Evolutionary conservation across 2,797 vertebrate species (phyloP).

Genomic region (Euphonia xanthogaster): DNA sequence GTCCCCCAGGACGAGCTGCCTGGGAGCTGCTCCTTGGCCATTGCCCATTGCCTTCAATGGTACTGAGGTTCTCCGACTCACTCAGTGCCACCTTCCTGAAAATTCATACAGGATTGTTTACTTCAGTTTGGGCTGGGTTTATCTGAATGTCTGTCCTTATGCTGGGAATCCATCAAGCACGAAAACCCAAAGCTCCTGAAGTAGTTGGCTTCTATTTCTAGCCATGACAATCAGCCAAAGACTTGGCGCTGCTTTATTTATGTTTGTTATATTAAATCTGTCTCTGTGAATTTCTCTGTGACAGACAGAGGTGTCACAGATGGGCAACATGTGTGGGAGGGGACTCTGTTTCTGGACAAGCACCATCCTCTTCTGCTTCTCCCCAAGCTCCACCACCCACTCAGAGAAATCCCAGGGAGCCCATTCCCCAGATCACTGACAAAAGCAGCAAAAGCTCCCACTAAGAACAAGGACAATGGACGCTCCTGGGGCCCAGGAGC

Average conservation of each 20-base stretch:
- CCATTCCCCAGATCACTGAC: background rate
- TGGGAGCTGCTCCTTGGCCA: background rate
- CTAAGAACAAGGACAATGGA: background rate
- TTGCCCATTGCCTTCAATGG: background rate
- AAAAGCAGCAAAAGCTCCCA: background rate
- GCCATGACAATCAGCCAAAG: background rate
- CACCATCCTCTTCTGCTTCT: background rate
- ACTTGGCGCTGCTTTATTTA: background rate
- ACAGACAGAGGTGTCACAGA: background rate
- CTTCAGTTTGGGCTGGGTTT: background rate
- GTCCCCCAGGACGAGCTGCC: fast-evolving
- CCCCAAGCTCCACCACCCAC: background rate
- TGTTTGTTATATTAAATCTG: background rate
- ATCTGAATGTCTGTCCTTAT: background rate
- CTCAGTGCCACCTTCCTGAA: background rate
- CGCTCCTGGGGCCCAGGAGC: fast-evolving
- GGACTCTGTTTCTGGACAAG: background rate
- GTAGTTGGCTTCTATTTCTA: constrained; percentile 31
- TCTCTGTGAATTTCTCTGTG: background rate
- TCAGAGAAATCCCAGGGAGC: background rate
- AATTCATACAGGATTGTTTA: background rate
- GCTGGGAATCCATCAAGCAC: background rate
- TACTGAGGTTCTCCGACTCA: fast-evolving
- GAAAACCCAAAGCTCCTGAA: constrained; percentile 3
- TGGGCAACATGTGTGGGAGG: background rate